phyloP scores from a whole-genome alignment of 2,888 invertebrate genomes.

The Danaus chrysippus region DNA sequence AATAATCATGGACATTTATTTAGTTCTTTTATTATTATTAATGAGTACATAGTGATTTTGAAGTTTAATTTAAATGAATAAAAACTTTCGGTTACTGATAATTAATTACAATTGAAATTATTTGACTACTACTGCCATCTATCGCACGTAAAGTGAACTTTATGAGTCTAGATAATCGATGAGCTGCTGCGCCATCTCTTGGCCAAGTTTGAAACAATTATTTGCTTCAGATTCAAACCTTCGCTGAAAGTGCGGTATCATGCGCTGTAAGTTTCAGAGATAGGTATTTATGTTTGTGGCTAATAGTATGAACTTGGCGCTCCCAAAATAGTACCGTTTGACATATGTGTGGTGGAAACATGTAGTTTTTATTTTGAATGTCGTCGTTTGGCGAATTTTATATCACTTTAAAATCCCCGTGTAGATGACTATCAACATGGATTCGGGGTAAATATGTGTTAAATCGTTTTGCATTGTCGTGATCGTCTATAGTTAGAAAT shows the following conservation, averaged over 20 bases:
- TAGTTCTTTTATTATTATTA: too few relatives aligned
- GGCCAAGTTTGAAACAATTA: conserved; percentile 9
- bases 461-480: conserved; percentile 35
- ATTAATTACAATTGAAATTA: too few relatives aligned
- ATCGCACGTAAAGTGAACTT: too few relatives aligned
- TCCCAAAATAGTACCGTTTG: conserved; percentile 76
- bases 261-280: conserved; percentile 35
- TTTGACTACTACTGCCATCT: too few relatives aligned
- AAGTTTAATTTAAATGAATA: too few relatives aligned
- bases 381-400: conserved; percentile 58
- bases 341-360: conserved; percentile 73
- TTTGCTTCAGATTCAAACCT: conserved; percentile 30
- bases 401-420: conserved; percentile 50
- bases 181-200: conserved; percentile 47
- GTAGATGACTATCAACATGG: conserved; percentile 66
- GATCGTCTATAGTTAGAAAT: conserved; percentile 39
- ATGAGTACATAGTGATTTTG: too few relatives aligned
- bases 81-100: too few relatives aligned
- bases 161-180: too few relatives aligned
- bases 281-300: conserved; percentile 55
- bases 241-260: conserved; percentile 38
- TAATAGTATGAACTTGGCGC: conserved; percentile 70
- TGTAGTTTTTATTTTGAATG: conserved; percentile 75
- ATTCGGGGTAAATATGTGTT: conserved; percentile 66
- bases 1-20: too few relatives aligned